Evolutionary conservation across 2,888 invertebrate species (phyloP).

Genomic region (Zeuzera pyrina): DNA sequence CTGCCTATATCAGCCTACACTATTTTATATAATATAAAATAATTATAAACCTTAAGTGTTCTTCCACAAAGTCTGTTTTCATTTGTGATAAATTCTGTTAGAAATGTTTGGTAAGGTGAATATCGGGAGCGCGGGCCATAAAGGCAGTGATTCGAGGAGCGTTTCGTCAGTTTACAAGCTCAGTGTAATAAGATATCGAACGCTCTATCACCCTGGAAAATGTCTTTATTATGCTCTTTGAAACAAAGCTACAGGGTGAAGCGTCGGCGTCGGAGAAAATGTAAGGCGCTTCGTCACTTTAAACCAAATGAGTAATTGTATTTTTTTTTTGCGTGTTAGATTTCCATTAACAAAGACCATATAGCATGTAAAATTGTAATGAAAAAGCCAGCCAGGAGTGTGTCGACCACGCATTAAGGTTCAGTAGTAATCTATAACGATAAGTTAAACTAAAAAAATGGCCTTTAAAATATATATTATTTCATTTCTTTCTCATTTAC

Average conservation of each 20-base stretch:
- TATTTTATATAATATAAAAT: slow-evolving; percentile 13
- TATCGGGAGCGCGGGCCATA: slow-evolving; percentile 46
- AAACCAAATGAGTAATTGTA: no score
- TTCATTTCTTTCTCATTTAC: no score
- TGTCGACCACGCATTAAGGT: no score
- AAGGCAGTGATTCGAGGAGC: slow-evolving; percentile 55
- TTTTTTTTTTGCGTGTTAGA: no score
- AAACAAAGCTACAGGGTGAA: slow-evolving; percentile 29
- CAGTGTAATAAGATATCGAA: slow-evolving; percentile 57
- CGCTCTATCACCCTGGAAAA: slow-evolving; percentile 50
- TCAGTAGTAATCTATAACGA: no score
- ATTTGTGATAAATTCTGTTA: slow-evolving; percentile 12
- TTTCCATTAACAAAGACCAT: no score
- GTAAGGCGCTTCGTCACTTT: no score
- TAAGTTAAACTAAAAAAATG: no score
- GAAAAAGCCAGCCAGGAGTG: no score
- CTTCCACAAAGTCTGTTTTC: slow-evolving; percentile 22
- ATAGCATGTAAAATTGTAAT: no score
- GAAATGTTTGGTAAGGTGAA: slow-evolving; percentile 43
- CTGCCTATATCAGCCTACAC: slow-evolving; percentile 40
- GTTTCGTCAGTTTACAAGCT: slow-evolving; percentile 55
- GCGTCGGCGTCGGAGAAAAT: slow-evolving; percentile 12
- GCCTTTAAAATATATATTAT: no score
- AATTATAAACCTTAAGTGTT: slow-evolving; percentile 16
- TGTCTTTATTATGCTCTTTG: slow-evolving; percentile 41